phyloP scores from a whole-genome alignment of 2,113 vertebrate species.

The Falcunculus frontatus region DNA sequence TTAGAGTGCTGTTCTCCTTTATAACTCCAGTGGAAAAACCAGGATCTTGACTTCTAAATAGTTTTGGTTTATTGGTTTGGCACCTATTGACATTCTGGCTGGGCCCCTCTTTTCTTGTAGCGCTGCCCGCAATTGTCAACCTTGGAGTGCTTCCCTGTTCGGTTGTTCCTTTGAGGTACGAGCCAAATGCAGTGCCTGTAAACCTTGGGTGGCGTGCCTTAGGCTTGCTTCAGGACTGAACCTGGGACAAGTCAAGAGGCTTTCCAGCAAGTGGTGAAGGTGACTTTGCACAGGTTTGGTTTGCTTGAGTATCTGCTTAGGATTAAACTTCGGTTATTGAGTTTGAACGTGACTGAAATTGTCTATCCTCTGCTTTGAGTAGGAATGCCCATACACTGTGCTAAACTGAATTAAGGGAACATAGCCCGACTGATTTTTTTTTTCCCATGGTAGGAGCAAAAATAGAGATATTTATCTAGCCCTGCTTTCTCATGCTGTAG shows the following conservation, averaged over 20 bases:
- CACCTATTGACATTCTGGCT: not conserved
- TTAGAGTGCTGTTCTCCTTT: not conserved
- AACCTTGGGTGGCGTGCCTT: not conserved
- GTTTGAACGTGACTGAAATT: not conserved
- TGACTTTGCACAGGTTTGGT: not conserved
- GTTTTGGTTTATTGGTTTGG: slow-evolving; percentile 22
- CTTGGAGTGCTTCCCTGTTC: not conserved
- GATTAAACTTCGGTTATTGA: not conserved
- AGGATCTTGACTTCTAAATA: not conserved
- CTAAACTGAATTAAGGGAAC: not conserved
- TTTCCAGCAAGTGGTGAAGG: not conserved
- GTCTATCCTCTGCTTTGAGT: not conserved
- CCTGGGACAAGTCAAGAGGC: not conserved
- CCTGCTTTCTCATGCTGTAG: not conserved
- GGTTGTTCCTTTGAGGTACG: not conserved
- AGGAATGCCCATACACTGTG: not conserved
- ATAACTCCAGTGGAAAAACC: not conserved
- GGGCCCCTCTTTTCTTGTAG: not conserved
- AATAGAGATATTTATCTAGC: not conserved
- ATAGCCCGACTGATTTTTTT: not conserved
- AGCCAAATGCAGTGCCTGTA: not conserved
- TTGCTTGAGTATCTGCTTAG: not conserved
- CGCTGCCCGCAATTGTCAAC: not conserved
- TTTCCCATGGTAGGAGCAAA: not conserved
- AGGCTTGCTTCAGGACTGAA: not conserved